A percentile compares a stretch with the other conserved stretches of the same genome.
Conservation (phyloP, 53 echinoderm and acorn worm species). For the Holothuria scabra region DNA sequence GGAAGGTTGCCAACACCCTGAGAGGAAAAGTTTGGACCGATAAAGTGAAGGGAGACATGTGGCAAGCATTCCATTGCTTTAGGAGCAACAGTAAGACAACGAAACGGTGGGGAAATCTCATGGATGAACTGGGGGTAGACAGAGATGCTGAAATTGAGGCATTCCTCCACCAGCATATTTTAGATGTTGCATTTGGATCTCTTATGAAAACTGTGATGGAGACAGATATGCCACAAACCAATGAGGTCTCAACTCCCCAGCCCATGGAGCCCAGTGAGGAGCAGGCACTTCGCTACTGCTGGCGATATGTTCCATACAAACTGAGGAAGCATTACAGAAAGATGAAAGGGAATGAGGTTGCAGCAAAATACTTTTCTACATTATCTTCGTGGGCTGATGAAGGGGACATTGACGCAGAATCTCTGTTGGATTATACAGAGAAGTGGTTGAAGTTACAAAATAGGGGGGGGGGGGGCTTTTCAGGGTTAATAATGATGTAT, state of each 20-base stretch:
- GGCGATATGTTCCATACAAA: background rate
- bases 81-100: background rate
- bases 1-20: background rate
- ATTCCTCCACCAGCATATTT: conserved; percentile 6
- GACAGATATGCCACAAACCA: background rate
- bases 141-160: background rate
- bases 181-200: background rate
- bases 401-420: background rate
- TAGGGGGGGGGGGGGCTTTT: background rate
- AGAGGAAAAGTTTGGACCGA: conserved; percentile 11
- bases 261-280: background rate
- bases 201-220: conserved; percentile 4
- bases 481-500: background rate
- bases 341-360: conserved; percentile 4
- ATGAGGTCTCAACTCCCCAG: background rate
- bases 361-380: background rate
- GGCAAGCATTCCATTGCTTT: background rate
- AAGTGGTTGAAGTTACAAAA: conserved; percentile 1
- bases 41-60: conserved; percentile 17
- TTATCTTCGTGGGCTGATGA: conserved; percentile 15
- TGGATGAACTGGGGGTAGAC: background rate
- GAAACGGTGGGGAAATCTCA: background rate
- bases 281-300: conserved; percentile 10
- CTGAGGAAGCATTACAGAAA: conserved; percentile 2
- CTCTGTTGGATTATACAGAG: conserved; percentile 9